A percentile compares a stretch with the other conserved stretches of the same genome.
Evolutionary conservation across 2,888 invertebrate genomes (phyloP).

Genomic region (Catotricha subobsoleta): DNA sequence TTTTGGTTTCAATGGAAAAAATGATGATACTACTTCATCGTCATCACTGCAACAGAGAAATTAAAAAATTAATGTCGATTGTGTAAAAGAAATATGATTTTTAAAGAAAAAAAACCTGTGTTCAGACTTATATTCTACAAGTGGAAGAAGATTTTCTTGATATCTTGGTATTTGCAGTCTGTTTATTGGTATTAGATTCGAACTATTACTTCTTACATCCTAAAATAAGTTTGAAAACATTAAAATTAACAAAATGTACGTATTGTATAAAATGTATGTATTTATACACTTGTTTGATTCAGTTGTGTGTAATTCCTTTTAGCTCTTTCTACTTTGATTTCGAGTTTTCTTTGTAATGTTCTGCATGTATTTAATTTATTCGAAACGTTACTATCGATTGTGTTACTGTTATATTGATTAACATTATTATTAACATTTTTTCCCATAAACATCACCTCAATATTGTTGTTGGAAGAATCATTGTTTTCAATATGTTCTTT

Average conservation of each 20-base stretch:
- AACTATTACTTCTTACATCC: constrained; percentile 24
- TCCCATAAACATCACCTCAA: constrained; percentile 11
- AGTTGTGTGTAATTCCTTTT: constrained; percentile 26
- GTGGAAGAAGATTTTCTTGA: constrained; percentile 23
- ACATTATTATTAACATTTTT: constrained; percentile 6
- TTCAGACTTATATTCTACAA: constrained; percentile 30
- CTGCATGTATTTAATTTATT: constrained; percentile 26
- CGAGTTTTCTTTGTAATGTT: constrained; percentile 28
- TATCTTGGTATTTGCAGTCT: constrained; percentile 27
- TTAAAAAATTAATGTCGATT: not conserved
- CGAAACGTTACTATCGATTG: constrained; percentile 5
- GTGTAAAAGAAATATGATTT: not conserved
- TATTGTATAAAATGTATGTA: not conserved
- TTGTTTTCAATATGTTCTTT: no score
- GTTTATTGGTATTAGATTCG: constrained; percentile 26
- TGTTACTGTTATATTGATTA: not conserved
- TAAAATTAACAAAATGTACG: constrained; percentile 2
- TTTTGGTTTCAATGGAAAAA: constrained; percentile 22
- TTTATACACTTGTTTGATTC: constrained; percentile 15
- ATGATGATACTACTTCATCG: constrained; percentile 24
- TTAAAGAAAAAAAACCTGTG: constrained; percentile 14
- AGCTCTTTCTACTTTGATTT: constrained; percentile 29
- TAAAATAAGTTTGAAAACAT: constrained; percentile 11
- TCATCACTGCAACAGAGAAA: constrained; percentile 18
- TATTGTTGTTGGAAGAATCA: constrained; percentile 3